phyloP scores from a whole-genome alignment of 2,797 vertebrate genomes.

The Erpetoichthys calabaricus region DNA sequence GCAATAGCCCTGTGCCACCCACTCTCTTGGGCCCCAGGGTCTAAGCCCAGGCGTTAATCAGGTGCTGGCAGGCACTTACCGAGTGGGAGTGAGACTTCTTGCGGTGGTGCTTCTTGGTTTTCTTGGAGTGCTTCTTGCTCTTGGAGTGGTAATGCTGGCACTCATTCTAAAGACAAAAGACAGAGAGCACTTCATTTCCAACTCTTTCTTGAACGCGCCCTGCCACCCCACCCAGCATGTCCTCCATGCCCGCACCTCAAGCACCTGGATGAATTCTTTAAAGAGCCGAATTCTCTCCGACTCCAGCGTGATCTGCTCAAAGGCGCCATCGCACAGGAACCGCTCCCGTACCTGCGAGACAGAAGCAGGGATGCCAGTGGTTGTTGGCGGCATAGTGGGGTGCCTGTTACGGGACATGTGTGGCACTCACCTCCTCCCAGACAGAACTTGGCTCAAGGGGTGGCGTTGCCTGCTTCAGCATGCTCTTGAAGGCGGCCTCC shows the following conservation, averaged over 20 bases:
- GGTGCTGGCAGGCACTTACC: conserved; percentile 22
- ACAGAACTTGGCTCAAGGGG: conserved; percentile 37
- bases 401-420: conserved; percentile 16
- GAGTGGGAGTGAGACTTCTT: conserved; percentile 40
- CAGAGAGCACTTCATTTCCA: conserved; percentile 1
- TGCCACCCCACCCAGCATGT: too few species aligned
- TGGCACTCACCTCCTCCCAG: conserved; percentile 44
- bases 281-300: conserved; percentile 50
- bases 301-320: conserved; percentile 51
- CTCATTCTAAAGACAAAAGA: conserved; percentile 28
- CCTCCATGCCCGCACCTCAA: conserved; percentile 32
- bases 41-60: too few species aligned
- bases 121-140: conserved; percentile 41
- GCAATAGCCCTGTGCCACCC: too few species aligned
- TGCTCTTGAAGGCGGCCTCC: conserved; percentile 48
- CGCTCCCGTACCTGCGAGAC: conserved; percentile 41
- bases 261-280: conserved; percentile 42
- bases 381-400: conserved; percentile 14
- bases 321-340: conserved; percentile 42
- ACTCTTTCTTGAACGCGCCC: too few species aligned
- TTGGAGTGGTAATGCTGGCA: conserved; percentile 45
- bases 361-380: conserved; percentile 2
- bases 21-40: too few species aligned
- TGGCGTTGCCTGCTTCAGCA: conserved; percentile 46
- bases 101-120: conserved; percentile 44